phyloP scores from a whole-genome alignment of 2,888 invertebrate species.

The Lamproptera curius region DNA sequence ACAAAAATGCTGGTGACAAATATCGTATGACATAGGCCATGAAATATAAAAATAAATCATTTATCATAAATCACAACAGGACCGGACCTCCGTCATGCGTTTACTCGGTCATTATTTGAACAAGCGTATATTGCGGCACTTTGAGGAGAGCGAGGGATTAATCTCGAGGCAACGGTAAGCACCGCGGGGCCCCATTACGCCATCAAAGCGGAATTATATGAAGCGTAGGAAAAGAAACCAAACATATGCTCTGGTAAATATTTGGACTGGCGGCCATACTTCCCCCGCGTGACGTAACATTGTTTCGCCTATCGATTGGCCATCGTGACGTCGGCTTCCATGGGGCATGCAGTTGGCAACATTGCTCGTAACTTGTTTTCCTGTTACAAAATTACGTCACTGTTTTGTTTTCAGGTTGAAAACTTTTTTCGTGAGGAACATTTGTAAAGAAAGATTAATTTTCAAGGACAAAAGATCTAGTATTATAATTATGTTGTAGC shows the following conservation, averaged over 20 bases:
- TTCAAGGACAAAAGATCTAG: no score
- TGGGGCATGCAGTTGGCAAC: slow-evolving; percentile 40
- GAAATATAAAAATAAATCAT: no score
- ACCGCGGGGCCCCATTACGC: slow-evolving; percentile 66
- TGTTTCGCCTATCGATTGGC: slow-evolving; percentile 73
- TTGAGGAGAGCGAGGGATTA: slow-evolving; percentile 50
- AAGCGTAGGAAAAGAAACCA: slow-evolving; percentile 75
- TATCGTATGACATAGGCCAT: no score
- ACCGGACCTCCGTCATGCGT: no score
- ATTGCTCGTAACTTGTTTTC: slow-evolving; percentile 26
- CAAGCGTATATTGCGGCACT: slow-evolving; percentile 37
- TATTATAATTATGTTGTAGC: no score
- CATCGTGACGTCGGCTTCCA: slow-evolving; percentile 57
- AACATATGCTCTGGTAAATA: slow-evolving; percentile 74
- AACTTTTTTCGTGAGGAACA: no score
- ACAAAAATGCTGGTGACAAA: no score
- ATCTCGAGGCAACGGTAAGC: slow-evolving; percentile 65
- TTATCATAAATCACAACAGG: no score
- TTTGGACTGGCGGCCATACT: slow-evolving; percentile 57
- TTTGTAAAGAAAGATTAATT: no score
- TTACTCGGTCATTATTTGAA: slow-evolving; percentile 29
- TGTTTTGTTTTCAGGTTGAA: slow-evolving; percentile 11
- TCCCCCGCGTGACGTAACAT: slow-evolving; percentile 65
- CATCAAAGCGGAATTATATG: slow-evolving; percentile 76
- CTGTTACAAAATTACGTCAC: slow-evolving; percentile 16